Evolutionary conservation across 2,888 invertebrate species (phyloP).

Genomic region (Oxycera nigricornis): DNA sequence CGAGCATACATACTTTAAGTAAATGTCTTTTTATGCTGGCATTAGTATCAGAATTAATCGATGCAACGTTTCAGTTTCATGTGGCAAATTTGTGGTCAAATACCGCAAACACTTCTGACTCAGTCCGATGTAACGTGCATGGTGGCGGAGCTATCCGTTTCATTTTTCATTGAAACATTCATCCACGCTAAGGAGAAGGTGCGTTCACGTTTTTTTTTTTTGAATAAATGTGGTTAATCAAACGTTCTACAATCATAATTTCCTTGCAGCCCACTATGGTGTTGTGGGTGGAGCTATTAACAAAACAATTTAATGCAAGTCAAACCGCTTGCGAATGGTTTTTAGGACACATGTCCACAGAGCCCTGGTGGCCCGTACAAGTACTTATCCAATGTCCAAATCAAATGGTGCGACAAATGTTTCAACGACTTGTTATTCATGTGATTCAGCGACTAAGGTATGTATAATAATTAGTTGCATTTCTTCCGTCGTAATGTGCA

Average conservation of each 20-base stretch:
- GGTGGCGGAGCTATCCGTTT: conserved; percentile 87
- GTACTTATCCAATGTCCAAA: conserved; percentile 95
- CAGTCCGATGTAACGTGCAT: conserved; percentile 83
- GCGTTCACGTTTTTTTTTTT: conserved; percentile 38
- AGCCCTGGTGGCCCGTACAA: conserved; percentile 96
- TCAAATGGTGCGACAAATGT: conserved; percentile 97
- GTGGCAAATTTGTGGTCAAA: conserved; percentile 95
- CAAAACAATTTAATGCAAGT: conserved; percentile 93
- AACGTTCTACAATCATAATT: neutral
- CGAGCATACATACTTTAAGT: conserved; percentile 95
- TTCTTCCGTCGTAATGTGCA: neutral
- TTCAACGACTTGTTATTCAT: conserved; percentile 92
- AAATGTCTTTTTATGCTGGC: conserved; percentile 60
- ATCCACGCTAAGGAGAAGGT: conserved; percentile 97
- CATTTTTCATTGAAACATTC: conserved; percentile 95
- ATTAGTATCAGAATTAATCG: neutral
- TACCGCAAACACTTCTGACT: conserved; percentile 86
- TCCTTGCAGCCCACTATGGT: conserved; percentile 85
- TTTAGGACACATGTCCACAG: conserved; percentile 88
- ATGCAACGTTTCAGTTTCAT: conserved; percentile 73
- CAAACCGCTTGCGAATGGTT: conserved; percentile 92
- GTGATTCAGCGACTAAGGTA: conserved; percentile 89
- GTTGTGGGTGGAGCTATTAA: conserved; percentile 93
- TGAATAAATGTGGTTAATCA: neutral
- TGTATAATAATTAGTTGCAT: conserved; percentile 39